Base-by-base conservation (phyloP, 1,140 invertebrate genomes). In the Papilio polyxenes region DNA sequence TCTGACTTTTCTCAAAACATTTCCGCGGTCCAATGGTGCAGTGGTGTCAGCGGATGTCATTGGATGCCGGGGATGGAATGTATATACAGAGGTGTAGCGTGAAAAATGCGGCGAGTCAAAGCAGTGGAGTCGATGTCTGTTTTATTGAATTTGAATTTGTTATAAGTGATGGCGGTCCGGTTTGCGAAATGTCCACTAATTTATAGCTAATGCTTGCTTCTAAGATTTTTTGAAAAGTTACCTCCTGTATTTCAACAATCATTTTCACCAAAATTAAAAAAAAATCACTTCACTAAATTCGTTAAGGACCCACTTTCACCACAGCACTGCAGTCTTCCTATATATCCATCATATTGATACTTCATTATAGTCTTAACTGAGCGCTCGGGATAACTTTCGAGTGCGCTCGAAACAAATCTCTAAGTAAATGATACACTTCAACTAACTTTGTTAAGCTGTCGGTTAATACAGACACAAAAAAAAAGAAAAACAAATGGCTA, bases 191-290 rank as follows among this genome's bases (percentile, higher is more conserved):
- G 78, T 65, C 59, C 56, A 65, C 78, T 80, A 80, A 69, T 23
- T 56, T 77, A 77, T 49, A 37, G 11, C 75, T 62, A 80, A 80
- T 80, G 40, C 49, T 80, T 80, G 78, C 78, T 62, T 65, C 82
- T 81, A 51, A 75, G 65, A 81, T 76, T 82, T 51, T 72, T 74
- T 76, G 75, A 53, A 85, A 84, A 88, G 87, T 86, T 92, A 94
- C 92, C 92, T 93, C 92, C 87, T 93, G 91, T 87, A 94, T 94
- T 89, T 94, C 92, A 88, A 94, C 92, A 90, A 94, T 93, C 92
- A 94, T 94, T 87, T 91, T 89, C 85, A 83, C 84, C 86, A 62
- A 69, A 80, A 37, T 72, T 37, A 72, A 80, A 80, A 80, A 81
- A 84, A 87, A 86, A 86, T 87, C 87, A 86, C 90, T 85, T 87